Conservation (phyloP, 2,888 invertebrate genomes). For the Melieria picta region DNA sequence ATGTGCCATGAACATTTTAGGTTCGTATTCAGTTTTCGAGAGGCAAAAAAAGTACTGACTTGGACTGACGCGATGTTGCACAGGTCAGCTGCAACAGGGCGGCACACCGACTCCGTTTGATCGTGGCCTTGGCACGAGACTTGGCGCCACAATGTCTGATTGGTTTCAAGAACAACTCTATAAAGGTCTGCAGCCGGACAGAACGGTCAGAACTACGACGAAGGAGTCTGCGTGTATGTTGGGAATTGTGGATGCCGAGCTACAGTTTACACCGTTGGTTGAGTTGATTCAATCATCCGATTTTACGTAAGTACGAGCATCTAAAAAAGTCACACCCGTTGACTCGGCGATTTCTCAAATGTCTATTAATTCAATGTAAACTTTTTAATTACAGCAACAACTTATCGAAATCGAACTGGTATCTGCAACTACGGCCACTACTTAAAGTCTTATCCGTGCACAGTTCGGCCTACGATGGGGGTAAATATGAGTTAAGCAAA, state of each 20-base stretch:
- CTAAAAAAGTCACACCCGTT: neutral
- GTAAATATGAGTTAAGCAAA: conserved; percentile 67
- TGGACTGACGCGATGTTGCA: neutral
- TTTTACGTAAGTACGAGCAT: conserved; percentile 74
- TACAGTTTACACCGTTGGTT: conserved; percentile 81
- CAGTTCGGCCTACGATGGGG: conserved; percentile 86
- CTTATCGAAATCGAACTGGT: conserved; percentile 92
- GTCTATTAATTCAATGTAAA: neutral
- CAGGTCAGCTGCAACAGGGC: conserved; percentile 97
- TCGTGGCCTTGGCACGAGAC: conserved; percentile 97
- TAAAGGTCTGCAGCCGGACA: conserved; percentile 45
- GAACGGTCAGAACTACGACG: conserved; percentile 68
- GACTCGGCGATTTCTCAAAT: conserved; percentile 9
- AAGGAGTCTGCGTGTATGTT: conserved; percentile 81
- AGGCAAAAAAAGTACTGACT: neutral
- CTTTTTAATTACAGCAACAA: conserved; percentile 74
- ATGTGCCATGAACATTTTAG: conserved; percentile 93
- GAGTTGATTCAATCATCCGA: conserved; percentile 83
- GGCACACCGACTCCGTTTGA: conserved; percentile 98
- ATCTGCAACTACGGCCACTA: conserved; percentile 92
- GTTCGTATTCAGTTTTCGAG: conserved; percentile 38
- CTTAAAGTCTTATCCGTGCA: conserved; percentile 85
- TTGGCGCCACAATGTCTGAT: conserved; percentile 93
- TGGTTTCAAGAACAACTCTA: conserved; percentile 82
- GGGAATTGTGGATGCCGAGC: conserved; percentile 84